Percentiles rank a stretch among this genome's conserved stretches.
Evolutionary conservation across 2,113 vertebrate species (phyloP).

Genomic region (Dinomys branickii): DNA sequence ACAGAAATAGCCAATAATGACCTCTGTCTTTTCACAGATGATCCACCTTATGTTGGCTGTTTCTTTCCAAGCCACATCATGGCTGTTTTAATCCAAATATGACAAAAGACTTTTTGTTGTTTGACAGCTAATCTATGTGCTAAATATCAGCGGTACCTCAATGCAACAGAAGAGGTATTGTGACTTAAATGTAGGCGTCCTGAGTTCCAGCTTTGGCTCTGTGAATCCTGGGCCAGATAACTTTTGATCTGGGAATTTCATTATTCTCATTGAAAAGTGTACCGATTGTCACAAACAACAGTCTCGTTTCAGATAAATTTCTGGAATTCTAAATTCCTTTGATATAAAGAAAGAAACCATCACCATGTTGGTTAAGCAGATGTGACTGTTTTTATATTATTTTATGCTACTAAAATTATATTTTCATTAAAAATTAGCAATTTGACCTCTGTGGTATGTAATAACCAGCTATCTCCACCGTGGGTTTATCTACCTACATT

Average conservation of each 20-base stretch:
- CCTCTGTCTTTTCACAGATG: conserved; percentile 81
- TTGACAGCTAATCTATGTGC: conserved; percentile 79
- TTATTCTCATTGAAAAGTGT: background rate
- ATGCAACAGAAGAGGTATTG: background rate
- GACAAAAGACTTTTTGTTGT: conserved; percentile 75
- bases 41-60: conserved; percentile 84
- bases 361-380: background rate
- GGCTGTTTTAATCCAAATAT: conserved; percentile 64
- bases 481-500: background rate
- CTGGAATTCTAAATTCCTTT: background rate
- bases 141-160: conserved; percentile 30
- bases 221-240: background rate
- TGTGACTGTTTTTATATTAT: background rate
- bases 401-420: background rate
- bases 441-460: background rate
- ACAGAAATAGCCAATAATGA: conserved; percentile 81
- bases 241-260: background rate
- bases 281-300: background rate
- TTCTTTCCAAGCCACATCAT: conserved; percentile 81
- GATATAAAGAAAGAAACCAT: background rate
- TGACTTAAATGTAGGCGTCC: background rate
- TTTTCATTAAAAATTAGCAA: background rate
- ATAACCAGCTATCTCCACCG: background rate
- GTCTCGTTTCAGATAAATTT: background rate
- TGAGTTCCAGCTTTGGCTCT: background rate